Conservation (phyloP, 2,888 invertebrate species). For the Leuctra nigra region DNA sequence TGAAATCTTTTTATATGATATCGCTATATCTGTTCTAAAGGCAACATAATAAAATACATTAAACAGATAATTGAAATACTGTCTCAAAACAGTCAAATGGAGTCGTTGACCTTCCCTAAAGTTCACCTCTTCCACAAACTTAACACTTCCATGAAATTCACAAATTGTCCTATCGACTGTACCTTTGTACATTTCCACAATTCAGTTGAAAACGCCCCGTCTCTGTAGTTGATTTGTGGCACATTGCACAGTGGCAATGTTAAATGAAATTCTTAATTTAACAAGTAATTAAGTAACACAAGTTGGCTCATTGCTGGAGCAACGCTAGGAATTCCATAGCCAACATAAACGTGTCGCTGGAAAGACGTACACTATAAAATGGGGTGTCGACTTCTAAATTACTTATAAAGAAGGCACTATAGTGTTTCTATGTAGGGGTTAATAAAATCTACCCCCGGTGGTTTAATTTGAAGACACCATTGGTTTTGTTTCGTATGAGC, state of each 20-base stretch:
- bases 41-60: too few species aligned
- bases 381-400: background rate
- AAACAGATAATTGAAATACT: too few species aligned
- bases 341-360: too few species aligned
- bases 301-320: constrained; percentile 28
- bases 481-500: background rate
- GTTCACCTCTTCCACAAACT: too few species aligned
- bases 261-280: constrained; percentile 46
- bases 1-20: too few species aligned
- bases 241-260: constrained; percentile 40
- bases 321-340: constrained; percentile 21
- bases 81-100: too few species aligned
- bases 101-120: too few species aligned
- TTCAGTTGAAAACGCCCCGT: too few species aligned
- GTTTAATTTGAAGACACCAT: background rate
- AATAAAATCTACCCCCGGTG: constrained; percentile 4
- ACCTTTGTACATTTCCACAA: too few species aligned
- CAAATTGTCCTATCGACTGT: too few species aligned
- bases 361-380: background rate
- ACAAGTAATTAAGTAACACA: constrained; percentile 39
- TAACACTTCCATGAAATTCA: too few species aligned
- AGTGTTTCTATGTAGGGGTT: background rate
- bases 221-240: constrained; percentile 27
- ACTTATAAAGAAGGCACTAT: constrained; percentile 1
- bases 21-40: too few species aligned